Evolutionary conservation across 1,140 invertebrate species (phyloP).

Genomic region (Orchesella cincta): DNA sequence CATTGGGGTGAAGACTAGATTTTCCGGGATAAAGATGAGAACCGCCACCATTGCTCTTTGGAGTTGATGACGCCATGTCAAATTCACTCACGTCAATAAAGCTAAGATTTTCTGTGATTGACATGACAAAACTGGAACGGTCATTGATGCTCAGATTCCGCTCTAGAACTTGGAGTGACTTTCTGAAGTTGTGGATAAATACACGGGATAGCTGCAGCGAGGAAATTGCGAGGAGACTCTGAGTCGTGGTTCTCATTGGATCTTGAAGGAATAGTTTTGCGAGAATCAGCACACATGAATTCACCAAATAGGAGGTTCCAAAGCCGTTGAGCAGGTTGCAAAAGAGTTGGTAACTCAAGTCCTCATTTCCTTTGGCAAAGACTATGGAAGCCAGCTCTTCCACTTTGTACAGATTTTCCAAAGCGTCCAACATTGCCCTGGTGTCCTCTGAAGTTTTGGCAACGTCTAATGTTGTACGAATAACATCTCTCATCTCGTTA

Average conservation of each 20-base stretch:
- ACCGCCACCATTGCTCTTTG: background rate
- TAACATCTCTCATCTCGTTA: constrained; percentile 51
- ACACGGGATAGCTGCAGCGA: constrained; percentile 39
- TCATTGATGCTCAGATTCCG: constrained; percentile 48
- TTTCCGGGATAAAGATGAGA: background rate
- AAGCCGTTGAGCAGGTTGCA: constrained; percentile 50
- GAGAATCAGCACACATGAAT: constrained; percentile 45
- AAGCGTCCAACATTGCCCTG: constrained; percentile 46
- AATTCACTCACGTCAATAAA: constrained; percentile 50
- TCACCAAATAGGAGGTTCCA: constrained; percentile 48
- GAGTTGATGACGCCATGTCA: constrained; percentile 21
- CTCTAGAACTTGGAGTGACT: constrained; percentile 45
- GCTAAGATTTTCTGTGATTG: constrained; percentile 48
- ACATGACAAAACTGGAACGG: constrained; percentile 48
- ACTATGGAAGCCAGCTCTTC: constrained; percentile 49
- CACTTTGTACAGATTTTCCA: constrained; percentile 46
- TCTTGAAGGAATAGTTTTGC: constrained; percentile 45
- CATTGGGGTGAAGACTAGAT: background rate
- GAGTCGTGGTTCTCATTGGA: constrained; percentile 44
- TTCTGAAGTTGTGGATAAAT: constrained; percentile 50
- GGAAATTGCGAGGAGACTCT: constrained; percentile 48
- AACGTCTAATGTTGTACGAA: constrained; percentile 49
- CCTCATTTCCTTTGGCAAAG: constrained; percentile 51
- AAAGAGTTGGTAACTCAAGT: constrained; percentile 49
- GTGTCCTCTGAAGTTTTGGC: constrained; percentile 50